These are phyloP conservation scores for Penaeus indicus DNA, from an alignment of 1,140 invertebrate species.

Conservation along the genomic window DNA sequence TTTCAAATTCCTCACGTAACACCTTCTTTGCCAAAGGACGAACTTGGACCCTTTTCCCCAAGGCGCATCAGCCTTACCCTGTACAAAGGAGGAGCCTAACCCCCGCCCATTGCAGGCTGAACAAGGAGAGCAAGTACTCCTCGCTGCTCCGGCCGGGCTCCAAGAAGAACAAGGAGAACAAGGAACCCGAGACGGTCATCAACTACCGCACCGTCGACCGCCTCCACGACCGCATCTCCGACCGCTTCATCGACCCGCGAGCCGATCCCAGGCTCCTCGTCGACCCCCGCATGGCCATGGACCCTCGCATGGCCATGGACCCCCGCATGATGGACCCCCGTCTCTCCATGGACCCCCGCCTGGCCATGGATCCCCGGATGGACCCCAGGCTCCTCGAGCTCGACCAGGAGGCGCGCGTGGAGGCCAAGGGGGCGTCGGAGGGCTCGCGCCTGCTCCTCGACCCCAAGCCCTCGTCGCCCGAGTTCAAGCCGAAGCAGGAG, in stretches of 20 bases:
- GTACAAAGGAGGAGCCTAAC: neutral
- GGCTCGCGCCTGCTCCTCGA: too few species aligned
- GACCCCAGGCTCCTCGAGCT: slow-evolving; percentile 38
- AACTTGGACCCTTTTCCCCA: too few species aligned
- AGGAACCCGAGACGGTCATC: slow-evolving; percentile 26
- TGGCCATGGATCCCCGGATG: neutral
- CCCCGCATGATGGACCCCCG: neutral
- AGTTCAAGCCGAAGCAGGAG: slow-evolving; percentile 33
- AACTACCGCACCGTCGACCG: slow-evolving; percentile 58
- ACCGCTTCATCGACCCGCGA: slow-evolving; percentile 55
- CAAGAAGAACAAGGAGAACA: slow-evolving; percentile 59
- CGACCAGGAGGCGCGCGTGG: slow-evolving; percentile 37
- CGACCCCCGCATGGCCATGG: slow-evolving; percentile 8
- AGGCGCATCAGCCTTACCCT: neutral
- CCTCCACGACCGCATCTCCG: slow-evolving; percentile 45
- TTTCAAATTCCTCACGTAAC: too few species aligned
- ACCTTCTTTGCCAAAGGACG: too few species aligned
- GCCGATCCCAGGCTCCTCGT: slow-evolving; percentile 50
- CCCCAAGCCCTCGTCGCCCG: slow-evolving; percentile 6
- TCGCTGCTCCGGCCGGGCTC: slow-evolving; percentile 34
- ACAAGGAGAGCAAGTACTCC: slow-evolving; percentile 54
- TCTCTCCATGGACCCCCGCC: neutral
- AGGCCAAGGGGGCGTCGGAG: neutral
- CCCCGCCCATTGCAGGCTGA: slow-evolving; percentile 26
- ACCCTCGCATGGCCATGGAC: neutral